Base-by-base conservation (phyloP, 2,113 vertebrate genomes). In the Pteropus alecto region DNA sequence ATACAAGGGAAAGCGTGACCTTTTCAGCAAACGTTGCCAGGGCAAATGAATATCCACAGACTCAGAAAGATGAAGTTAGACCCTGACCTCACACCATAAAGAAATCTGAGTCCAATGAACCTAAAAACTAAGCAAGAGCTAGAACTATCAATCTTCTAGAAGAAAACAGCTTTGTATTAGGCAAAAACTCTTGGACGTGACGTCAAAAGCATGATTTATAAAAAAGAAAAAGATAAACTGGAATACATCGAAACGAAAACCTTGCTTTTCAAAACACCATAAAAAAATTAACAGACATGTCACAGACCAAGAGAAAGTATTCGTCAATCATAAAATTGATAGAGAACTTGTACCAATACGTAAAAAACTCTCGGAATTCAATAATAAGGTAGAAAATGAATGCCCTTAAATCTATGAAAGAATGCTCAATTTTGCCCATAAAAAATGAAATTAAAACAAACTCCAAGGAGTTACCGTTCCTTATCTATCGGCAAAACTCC, bases 181-280 rank as follows among this genome's bases (percentile, higher is more conserved):
- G 54, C 24, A 51, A 41, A 26, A 26, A 7, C 30, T 86, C 48
- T 41, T 48, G 56, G 73, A 26, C n/a, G 51, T 46, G 30, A 46
- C 48, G 65, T 63, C n/a, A 68, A 74, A 87, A 76, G 51, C n/a
- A 82, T 54, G 7, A 30, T 41, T 19, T 46, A n/a, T 56, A 81
- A 79, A 73, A 67, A 22, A 68, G 90, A 76, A 33, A 43, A 9
- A 4, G 13, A 12, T 43, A 54, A 74, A 35, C 11, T 54, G 2
- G 48, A 85, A 51, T 67, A 28, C 16, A 60, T 41, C 48, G 60
- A 41, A 74, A 74, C 22, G 38, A 81, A 79, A 60, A 81, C n/a
- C 24, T 67, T 61, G 48, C 33, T 93, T 87, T 91, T 63, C 54
- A 63, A 93, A 67, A 41, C 16, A 71, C 2, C 35, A 33, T n/a